Percentiles rank a stretch among this genome's conserved stretches.
Conservation (phyloP, 2,888 invertebrate species). For the Phyllotreta cruciferae region DNA sequence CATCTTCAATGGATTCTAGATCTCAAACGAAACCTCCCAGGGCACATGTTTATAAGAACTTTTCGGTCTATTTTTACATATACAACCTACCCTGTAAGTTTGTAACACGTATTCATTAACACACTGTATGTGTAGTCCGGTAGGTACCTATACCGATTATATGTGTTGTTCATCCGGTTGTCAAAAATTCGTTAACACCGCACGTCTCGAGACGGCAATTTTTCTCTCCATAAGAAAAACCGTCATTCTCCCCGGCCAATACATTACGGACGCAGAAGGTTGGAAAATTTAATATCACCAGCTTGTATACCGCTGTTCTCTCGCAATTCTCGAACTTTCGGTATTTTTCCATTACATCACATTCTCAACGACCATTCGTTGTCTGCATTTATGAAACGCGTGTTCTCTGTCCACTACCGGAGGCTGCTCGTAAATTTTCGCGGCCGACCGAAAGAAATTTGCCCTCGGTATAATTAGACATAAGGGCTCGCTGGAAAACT, state of each 20-base stretch:
- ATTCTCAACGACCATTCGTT: slow-evolving; percentile 52
- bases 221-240: slow-evolving; percentile 57
- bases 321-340: slow-evolving; percentile 59
- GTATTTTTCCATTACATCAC: slow-evolving; percentile 61
- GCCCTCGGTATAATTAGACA: slow-evolving; percentile 48
- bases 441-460: slow-evolving; percentile 43
- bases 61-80: too few species aligned
- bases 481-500: slow-evolving; percentile 47
- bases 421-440: slow-evolving; percentile 43
- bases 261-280: slow-evolving; percentile 60
- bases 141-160: too few species aligned
- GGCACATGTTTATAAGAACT: too few species aligned
- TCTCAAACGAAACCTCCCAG: too few species aligned
- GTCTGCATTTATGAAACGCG: slow-evolving; percentile 54
- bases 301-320: slow-evolving; percentile 56
- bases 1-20: too few species aligned
- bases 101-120: too few species aligned
- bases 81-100: too few species aligned
- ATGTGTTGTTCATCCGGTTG: not conserved
- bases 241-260: slow-evolving; percentile 57
- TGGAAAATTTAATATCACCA: slow-evolving; percentile 62
- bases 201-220: slow-evolving; percentile 35
- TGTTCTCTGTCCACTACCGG: slow-evolving; percentile 50
- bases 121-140: too few species aligned
- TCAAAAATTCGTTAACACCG: slow-evolving; percentile 3